Evolutionary conservation across 2,888 invertebrate species (phyloP), one percentile per base, ranked within the genome.

Genomic region (Melinaea menophilus): DNA sequence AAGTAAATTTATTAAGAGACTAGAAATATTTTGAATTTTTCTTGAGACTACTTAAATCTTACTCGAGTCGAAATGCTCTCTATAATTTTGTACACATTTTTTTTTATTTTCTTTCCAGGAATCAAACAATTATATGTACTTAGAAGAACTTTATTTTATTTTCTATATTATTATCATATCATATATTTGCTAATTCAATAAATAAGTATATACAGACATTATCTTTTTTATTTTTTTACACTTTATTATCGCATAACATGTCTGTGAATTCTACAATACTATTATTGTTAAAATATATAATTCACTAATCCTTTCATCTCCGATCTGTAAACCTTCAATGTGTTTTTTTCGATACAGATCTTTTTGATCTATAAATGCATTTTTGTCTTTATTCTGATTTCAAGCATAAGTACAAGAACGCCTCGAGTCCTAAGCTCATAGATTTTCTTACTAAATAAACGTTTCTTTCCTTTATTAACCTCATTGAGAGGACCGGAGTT

Each of bases 221-320:
- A 45, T 58, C 58, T 54, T 59, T 63, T 22, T 22, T 22, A 22
- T 22, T 1, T 1, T 22, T 81, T 82, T 81, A 90, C 74, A 90
- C 87, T 80, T 85, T 89, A 72, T 90, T 87, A 71, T 90, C 89
- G 70, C 84, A 84, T 59, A 84, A 74, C 73, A 85, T 78, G 77
- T 90, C 87, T 69, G 86, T 88, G 66, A 90, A 90, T 72, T 90
- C 90, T 47, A 90, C 89, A 55, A 88, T 83, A 66, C 84, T 85
- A 71, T 89, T 89, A 65, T 89, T 89, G 90, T 90, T 69, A 90
- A 90, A 69, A 90, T 89, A 63, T 90, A 90, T 64, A 90, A 69
- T 68, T 90, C 90, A 65, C 87, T 84, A 59, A 90, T 85, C 73
- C 87, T 79, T 67, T 89, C 90, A 58, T 90, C 88, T 0, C 84